Conservation (phyloP, 2,797 vertebrate genomes). For the Brachyalestes nurse region DNA sequence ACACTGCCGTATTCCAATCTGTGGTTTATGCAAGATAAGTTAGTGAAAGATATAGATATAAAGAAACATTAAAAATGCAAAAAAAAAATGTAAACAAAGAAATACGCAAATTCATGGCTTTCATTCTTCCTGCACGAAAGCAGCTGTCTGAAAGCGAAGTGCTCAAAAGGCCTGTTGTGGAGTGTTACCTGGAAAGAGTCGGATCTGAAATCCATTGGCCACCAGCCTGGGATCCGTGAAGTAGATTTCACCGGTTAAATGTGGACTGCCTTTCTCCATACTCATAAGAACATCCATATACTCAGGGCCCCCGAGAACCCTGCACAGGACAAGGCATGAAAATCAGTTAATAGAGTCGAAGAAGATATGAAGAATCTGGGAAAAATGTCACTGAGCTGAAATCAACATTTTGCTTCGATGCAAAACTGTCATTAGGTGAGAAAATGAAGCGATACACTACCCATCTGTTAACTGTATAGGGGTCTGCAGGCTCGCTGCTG, state of each 20-base stretch:
- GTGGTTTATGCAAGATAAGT: no score
- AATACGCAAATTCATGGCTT: no score
- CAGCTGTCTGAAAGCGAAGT: no score
- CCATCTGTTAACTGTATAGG: conserved; percentile 89
- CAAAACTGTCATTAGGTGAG: conserved; percentile 47
- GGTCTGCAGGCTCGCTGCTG: conserved; percentile 82
- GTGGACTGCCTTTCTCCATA: conserved; percentile 81
- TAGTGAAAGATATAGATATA: no score
- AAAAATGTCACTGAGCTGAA: background rate
- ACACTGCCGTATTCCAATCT: no score
- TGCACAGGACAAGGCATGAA: conserved; percentile 63
- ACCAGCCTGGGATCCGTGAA: conserved; percentile 88
- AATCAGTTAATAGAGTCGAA: conserved; percentile 10
- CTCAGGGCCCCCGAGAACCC: conserved; percentile 82
- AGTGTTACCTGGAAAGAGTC: conserved; percentile 85
- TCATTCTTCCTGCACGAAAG: no score
- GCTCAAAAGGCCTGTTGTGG: background rate
- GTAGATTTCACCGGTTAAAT: conserved; percentile 71
- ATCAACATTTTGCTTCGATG: conserved; percentile 30
- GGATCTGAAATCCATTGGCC: conserved; percentile 92
- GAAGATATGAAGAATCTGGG: background rate
- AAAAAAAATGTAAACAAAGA: no score
- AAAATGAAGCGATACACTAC: conserved; percentile 76
- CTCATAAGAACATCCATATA: conserved; percentile 80
- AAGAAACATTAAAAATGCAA: no score